Evolutionary conservation across 2,888 invertebrate species (phyloP).

Genomic region (Nemapogon koenigi): DNA sequence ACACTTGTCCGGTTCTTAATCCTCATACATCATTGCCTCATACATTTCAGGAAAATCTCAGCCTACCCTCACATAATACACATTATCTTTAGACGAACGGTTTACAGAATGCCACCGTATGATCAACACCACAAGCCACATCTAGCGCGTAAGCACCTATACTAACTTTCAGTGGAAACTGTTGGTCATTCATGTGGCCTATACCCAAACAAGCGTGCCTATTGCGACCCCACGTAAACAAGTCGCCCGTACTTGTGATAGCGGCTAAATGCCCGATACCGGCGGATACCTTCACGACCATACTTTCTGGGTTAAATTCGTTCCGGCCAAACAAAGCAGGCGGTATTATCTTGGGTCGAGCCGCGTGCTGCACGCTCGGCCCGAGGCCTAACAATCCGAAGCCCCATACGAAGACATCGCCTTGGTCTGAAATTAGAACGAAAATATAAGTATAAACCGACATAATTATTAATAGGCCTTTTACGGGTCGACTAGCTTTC

Average conservation of each 20-base stretch:
- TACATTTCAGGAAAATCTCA: too few relatives aligned
- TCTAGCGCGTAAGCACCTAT: constrained; percentile 79
- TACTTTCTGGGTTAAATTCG: constrained; percentile 75
- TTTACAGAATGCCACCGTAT: constrained; percentile 78
- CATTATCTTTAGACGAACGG: constrained; percentile 69
- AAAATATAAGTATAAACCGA: too few relatives aligned
- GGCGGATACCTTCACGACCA: constrained; percentile 70
- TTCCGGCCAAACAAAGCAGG: constrained; percentile 84
- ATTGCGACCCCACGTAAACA: constrained; percentile 94
- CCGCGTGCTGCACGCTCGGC: constrained; percentile 72
- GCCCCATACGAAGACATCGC: constrained; percentile 92
- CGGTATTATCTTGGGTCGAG: constrained; percentile 76
- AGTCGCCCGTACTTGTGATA: constrained; percentile 80
- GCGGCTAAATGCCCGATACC: constrained; percentile 81
- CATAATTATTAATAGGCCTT: too few relatives aligned
- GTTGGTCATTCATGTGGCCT: constrained; percentile 81
- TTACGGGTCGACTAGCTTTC: too few relatives aligned
- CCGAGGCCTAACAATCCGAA: constrained; percentile 91
- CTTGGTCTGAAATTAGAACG: constrained; percentile 74
- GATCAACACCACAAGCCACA: constrained; percentile 86
- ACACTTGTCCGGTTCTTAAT: too few relatives aligned
- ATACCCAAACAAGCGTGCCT: constrained; percentile 84
- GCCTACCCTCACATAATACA: too few relatives aligned
- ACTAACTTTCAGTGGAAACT: constrained; percentile 84
- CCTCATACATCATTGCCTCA: too few relatives aligned